A percentile compares a stretch with the other conserved stretches of the same genome.
These are phyloP conservation scores for Petrolisthes cinctipes DNA, from an alignment of 2,888 invertebrate species.

Conservation along the genomic window DNA sequence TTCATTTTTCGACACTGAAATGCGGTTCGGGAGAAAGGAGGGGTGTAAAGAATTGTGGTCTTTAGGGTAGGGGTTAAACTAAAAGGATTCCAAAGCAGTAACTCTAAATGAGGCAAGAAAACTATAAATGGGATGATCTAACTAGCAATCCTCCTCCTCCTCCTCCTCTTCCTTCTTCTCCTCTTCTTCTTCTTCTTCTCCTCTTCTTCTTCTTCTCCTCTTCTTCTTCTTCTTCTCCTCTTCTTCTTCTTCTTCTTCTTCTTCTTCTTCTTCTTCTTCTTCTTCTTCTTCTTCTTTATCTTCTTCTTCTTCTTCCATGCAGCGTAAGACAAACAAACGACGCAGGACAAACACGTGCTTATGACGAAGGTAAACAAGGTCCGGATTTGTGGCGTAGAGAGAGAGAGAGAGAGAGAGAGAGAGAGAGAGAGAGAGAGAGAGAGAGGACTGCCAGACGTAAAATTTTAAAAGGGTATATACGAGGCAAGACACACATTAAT, in stretches of 20 bases:
- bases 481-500: too few species aligned
- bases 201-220: neutral
- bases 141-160: neutral
- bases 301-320: neutral
- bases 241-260: neutral
- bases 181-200: neutral
- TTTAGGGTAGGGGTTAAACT: too few species aligned
- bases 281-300: neutral
- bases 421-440: neutral
- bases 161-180: neutral
- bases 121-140: neutral
- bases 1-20: too few species aligned
- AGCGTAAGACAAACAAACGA: neutral
- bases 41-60: too few species aligned
- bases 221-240: neutral
- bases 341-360: neutral
- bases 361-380: neutral
- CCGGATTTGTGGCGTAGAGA: neutral
- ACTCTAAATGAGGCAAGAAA: too few species aligned
- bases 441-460: too few species aligned
- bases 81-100: too few species aligned
- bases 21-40: too few species aligned
- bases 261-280: neutral
- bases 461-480: too few species aligned
- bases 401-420: neutral